phyloP scores from a whole-genome alignment of 2,888 invertebrate species.

The Buathra laborator region DNA sequence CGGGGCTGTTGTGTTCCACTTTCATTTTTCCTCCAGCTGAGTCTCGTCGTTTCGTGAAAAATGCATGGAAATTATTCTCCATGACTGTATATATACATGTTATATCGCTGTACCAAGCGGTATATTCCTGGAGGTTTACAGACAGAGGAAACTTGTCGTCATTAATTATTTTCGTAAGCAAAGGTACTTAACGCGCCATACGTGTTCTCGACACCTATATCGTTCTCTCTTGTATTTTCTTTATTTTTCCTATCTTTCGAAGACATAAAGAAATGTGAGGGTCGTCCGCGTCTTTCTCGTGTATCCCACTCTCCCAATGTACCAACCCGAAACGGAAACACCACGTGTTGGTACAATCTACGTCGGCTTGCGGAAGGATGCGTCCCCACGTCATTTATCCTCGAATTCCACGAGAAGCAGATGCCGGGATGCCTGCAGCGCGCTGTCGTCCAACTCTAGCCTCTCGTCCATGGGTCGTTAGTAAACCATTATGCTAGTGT shows the following conservation, averaged over 20 bases:
- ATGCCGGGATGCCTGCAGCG: conserved; percentile 54
- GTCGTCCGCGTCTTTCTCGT: conserved; percentile 15
- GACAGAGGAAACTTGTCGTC: conserved; percentile 41
- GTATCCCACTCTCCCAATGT: not conserved
- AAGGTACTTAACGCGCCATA: conserved; percentile 18
- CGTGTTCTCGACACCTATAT: conserved; percentile 31
- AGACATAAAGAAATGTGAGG: conserved; percentile 36
- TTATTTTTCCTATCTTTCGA: conserved; percentile 29
- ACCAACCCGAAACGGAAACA: conserved; percentile 56
- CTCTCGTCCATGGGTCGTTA: conserved; percentile 76
- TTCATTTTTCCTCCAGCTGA: conserved; percentile 15
- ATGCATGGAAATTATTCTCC: conserved; percentile 34
- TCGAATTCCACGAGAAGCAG: conserved; percentile 67
- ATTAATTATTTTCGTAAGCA: conserved; percentile 54
- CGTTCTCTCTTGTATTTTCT: not conserved
- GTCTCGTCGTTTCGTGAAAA: conserved; percentile 33
- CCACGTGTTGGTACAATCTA: conserved; percentile 51
- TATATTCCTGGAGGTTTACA: conserved; percentile 31
- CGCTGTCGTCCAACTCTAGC: conserved; percentile 68
- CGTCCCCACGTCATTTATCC: conserved; percentile 68
- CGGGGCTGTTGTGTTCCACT: not conserved
- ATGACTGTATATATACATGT: not conserved
- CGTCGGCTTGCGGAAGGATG: conserved; percentile 69
- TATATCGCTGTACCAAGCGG: conserved; percentile 17
- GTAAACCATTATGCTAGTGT: conserved; percentile 78